These are phyloP conservation scores for Syrrhaptes paradoxus DNA, from an alignment of 2,113 vertebrate genomes.

Conservation along the genomic window DNA sequence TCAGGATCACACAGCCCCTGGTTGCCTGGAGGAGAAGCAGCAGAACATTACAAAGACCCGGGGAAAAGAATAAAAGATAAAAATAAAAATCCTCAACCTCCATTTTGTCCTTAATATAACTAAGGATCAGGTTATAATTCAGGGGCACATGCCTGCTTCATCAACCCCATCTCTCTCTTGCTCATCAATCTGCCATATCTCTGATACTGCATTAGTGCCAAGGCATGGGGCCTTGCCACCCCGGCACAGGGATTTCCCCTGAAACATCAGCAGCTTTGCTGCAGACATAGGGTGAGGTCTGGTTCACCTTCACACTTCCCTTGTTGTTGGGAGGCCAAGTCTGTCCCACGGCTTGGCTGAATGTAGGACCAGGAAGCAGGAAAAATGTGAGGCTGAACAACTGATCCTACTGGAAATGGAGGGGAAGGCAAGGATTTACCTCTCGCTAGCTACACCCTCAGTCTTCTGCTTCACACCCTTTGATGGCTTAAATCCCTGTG, in stretches of 20 bases:
- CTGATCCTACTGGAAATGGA: not conserved
- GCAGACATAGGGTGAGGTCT: not conserved
- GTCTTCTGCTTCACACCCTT: not conserved
- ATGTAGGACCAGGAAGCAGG: not conserved
- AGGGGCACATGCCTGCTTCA: rapidly evolving
- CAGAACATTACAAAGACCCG: not conserved
- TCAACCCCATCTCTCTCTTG: not conserved
- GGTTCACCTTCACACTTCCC: not conserved
- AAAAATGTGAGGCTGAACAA: not conserved
- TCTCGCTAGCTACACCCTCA: not conserved
- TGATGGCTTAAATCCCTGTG: not conserved
- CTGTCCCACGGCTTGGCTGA: not conserved
- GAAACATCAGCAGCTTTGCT: not conserved
- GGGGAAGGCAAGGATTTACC: not conserved
- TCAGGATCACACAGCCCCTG: not conserved
- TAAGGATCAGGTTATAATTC: not conserved
- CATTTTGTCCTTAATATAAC: not conserved
- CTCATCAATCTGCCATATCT: not conserved
- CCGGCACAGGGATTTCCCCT: not conserved
- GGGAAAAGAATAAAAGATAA: not conserved
- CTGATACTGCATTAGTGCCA: rapidly evolving
- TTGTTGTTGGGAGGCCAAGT: not conserved
- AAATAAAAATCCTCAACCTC: not conserved
- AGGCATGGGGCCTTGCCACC: rapidly evolving
- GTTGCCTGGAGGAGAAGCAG: not conserved